Conservation (phyloP, 1,140 invertebrate genomes). For the Diprion similis region DNA sequence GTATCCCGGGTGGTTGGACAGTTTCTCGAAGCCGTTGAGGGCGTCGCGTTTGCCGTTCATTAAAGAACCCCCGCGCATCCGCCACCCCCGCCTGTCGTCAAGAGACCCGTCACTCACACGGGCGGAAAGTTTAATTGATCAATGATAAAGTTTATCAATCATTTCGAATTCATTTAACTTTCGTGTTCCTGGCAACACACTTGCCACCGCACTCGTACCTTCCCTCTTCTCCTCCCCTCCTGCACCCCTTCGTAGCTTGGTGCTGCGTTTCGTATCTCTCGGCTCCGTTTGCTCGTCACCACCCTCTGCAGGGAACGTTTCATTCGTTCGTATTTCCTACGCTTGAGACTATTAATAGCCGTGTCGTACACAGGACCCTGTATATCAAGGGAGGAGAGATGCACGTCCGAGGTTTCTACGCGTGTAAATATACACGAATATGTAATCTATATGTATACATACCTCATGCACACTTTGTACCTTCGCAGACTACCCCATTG, state of each 20-base stretch:
- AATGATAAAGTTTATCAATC: slow-evolving; percentile 66
- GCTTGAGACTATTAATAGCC: background rate
- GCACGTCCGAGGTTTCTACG: too few relatives aligned
- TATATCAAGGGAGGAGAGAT: too few relatives aligned
- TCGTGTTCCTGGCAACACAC: slow-evolving; percentile 54
- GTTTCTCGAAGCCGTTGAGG: slow-evolving; percentile 1
- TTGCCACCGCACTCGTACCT: slow-evolving; percentile 9
- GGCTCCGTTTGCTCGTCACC: slow-evolving; percentile 1
- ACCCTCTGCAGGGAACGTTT: slow-evolving; percentile 13
- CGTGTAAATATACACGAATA: too few relatives aligned
- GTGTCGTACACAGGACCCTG: background rate
- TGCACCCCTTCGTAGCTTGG: slow-evolving; percentile 2
- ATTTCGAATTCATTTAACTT: slow-evolving; percentile 65
- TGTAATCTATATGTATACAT: too few relatives aligned
- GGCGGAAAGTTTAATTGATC: slow-evolving; percentile 64
- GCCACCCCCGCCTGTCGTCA: slow-evolving; percentile 37
- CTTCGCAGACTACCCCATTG: too few relatives aligned
- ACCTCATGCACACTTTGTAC: too few relatives aligned
- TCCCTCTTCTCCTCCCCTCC: background rate
- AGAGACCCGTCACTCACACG: slow-evolving; percentile 59
- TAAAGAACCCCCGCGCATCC: slow-evolving; percentile 53
- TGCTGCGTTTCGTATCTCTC: background rate
- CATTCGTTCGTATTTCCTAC: background rate
- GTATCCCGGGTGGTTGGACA: slow-evolving; percentile 28
- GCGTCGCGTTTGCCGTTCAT: slow-evolving; percentile 51